Evolutionary conservation across 2,888 invertebrate genomes (phyloP).

Genomic region (Saturnia pavonia): DNA sequence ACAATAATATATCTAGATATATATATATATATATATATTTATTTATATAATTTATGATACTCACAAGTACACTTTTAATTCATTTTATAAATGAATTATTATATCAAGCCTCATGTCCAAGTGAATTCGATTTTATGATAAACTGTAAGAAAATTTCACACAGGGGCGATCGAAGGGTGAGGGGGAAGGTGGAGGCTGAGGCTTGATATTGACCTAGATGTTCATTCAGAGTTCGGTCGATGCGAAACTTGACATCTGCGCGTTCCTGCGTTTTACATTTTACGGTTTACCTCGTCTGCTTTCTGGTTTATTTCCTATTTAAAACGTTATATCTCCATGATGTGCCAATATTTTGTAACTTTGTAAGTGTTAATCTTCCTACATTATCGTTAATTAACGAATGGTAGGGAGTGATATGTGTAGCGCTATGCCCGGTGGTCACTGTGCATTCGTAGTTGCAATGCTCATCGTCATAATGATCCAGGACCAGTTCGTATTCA

Average conservation of each 20-base stretch:
- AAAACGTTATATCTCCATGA: constrained; percentile 24
- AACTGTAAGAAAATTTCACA: constrained; percentile 62
- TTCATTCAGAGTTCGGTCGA: constrained; percentile 82
- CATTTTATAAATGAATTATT: not conserved
- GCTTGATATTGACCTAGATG: constrained; percentile 82
- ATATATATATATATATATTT: too few relatives aligned
- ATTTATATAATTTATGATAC: too few relatives aligned
- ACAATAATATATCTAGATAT: too few relatives aligned
- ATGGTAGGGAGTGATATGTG: constrained; percentile 52
- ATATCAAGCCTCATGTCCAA: not conserved
- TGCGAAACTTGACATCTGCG: constrained; percentile 82
- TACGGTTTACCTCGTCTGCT: constrained; percentile 55
- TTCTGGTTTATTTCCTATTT: constrained; percentile 51
- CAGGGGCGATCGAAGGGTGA: constrained; percentile 50
- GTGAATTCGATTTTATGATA: constrained; percentile 41
- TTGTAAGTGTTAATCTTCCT: not conserved
- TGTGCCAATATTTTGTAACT: constrained; percentile 5
- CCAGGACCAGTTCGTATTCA: constrained; percentile 40
- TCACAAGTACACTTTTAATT: not conserved
- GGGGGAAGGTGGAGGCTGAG: constrained; percentile 58
- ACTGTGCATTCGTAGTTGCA: constrained; percentile 44
- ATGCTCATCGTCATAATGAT: constrained; percentile 50
- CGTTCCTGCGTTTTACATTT: constrained; percentile 77
- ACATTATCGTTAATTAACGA: constrained; percentile 28
- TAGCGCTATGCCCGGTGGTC: constrained; percentile 48